Evolutionary conservation across 2,113 vertebrate species (phyloP).

Genomic region (Picathartes gymnocephalus): DNA sequence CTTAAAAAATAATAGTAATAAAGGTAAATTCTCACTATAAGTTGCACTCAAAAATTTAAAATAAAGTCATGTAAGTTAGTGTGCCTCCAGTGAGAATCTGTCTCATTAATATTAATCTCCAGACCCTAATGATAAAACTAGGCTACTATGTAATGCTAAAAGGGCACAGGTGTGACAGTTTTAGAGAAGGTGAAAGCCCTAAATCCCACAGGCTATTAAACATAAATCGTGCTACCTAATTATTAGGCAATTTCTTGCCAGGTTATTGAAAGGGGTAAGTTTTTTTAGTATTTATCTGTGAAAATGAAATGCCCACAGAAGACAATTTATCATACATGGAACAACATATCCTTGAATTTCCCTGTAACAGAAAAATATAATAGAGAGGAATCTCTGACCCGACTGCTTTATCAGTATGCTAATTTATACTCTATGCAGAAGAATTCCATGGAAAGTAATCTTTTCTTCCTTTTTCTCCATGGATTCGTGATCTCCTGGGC

Average conservation of each 20-base stretch:
- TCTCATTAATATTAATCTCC: constrained; percentile 61
- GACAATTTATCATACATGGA: neutral
- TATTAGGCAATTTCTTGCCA: constrained; percentile 48
- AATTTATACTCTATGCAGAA: neutral
- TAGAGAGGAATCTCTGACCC: neutral
- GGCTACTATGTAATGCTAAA: constrained; percentile 39
- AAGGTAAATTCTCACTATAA: neutral
- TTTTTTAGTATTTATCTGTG: neutral
- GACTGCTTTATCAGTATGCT: neutral
- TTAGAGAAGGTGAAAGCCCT: constrained; percentile 28
- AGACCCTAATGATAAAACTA: constrained; percentile 25
- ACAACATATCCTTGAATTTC: neutral
- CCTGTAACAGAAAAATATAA: neutral
- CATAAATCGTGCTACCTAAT: constrained; percentile 28
- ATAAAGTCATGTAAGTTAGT: constrained; percentile 19
- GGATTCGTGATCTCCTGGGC: neutral
- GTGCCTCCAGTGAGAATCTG: constrained; percentile 1
- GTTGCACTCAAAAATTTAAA: constrained; percentile 14
- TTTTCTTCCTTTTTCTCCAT: neutral
- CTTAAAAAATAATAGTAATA: neutral
- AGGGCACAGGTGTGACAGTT: constrained; percentile 38
- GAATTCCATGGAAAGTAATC: neutral
- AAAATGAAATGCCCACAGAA: neutral
- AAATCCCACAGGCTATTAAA: constrained; percentile 59
- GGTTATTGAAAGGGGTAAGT: neutral